A percentile compares a stretch with the other conserved stretches of the same genome.
phyloP scores from a whole-genome alignment of 2,888 invertebrate genomes.

The Arctia plantaginis region DNA sequence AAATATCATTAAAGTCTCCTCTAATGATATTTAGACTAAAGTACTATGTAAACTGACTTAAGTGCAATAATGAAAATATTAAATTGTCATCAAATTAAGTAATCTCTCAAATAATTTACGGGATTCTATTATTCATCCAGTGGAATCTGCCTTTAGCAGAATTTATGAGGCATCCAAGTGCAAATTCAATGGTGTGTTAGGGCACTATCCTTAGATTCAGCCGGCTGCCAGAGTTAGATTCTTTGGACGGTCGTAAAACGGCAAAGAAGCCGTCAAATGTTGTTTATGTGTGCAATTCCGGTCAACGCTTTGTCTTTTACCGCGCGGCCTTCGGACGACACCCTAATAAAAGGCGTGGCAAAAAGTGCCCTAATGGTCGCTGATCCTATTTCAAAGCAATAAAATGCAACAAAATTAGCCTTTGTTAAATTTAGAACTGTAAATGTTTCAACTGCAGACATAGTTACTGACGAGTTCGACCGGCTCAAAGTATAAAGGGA shows the following conservation, averaged over 20 bases:
- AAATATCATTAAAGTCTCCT: no score
- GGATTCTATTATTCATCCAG: conserved; percentile 10
- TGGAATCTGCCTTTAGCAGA: conserved; percentile 20
- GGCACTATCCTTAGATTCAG: conserved; percentile 35
- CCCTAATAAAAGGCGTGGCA: conserved; percentile 86
- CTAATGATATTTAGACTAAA: not conserved
- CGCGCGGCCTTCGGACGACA: conserved; percentile 83
- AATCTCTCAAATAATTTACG: not conserved
- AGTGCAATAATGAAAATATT: not conserved
- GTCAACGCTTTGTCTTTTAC: conserved; percentile 82
- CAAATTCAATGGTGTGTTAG: conserved; percentile 34
- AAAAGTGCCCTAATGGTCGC: conserved; percentile 82
- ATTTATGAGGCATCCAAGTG: conserved; percentile 31
- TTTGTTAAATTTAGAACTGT: conserved; percentile 79
- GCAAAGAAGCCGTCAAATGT: conserved; percentile 82
- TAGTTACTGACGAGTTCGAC: conserved; percentile 62
- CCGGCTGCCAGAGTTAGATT: conserved; percentile 42
- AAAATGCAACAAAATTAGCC: conserved; percentile 86
- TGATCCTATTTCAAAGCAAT: conserved; percentile 84
- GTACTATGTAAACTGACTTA: not conserved
- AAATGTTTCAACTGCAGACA: conserved; percentile 71
- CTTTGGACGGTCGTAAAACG: conserved; percentile 68
- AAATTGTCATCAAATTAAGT: not conserved
- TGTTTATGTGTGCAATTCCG: conserved; percentile 83
- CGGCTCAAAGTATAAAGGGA: conserved; percentile 56